These are phyloP conservation scores for Phylloscopus trochilus DNA, from an alignment of 2,113 vertebrate species.

Conservation along the genomic window DNA sequence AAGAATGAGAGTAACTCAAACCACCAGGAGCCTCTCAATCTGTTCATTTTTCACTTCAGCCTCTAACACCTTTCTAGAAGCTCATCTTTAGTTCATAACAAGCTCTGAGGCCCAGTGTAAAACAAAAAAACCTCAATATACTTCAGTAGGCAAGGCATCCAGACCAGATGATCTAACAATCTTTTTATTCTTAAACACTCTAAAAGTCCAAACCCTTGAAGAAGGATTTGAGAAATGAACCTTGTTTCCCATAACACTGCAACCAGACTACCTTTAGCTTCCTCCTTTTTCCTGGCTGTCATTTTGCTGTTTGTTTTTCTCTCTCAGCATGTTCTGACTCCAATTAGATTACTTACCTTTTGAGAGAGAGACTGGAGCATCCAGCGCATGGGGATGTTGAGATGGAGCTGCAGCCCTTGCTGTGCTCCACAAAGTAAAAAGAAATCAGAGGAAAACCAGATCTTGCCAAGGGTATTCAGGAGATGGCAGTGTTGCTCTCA, in stretches of 20 bases:
- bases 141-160: background rate
- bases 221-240: background rate
- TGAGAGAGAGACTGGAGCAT: background rate
- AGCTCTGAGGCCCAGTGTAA: background rate
- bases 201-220: background rate
- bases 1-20: constrained; percentile 30
- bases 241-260: background rate
- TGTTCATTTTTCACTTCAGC: constrained; percentile 27
- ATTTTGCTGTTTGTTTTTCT: background rate
- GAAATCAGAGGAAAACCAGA: background rate
- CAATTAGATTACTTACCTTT: background rate
- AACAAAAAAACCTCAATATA: background rate
- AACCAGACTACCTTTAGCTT: background rate
- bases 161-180: background rate
- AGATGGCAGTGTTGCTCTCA: constrained; percentile 64
- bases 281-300: background rate
- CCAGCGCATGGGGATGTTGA: accelerated
- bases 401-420: background rate
- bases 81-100: background rate
- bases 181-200: background rate
- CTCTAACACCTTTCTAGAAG: background rate
- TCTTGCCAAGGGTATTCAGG: constrained; percentile 44
- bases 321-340: background rate
- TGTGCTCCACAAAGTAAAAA: background rate
- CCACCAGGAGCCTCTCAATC: constrained; percentile 52